Percentiles rank a stretch among this genome's conserved stretches.
Conservation (phyloP, 2,113 vertebrate genomes). For the Parotia lawesii region DNA sequence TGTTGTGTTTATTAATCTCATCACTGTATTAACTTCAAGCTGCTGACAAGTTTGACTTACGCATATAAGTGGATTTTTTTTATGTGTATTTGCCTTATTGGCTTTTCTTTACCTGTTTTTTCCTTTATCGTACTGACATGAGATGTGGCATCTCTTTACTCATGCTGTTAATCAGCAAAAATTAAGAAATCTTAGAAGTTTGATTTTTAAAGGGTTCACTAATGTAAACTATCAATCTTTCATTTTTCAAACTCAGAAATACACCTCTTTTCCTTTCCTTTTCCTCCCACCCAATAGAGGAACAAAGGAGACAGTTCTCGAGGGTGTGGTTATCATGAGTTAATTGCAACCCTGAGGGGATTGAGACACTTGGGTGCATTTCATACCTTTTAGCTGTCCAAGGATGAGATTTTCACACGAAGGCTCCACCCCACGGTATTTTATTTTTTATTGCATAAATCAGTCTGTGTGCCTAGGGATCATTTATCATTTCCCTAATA, state of each 20-base stretch:
- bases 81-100: neutral
- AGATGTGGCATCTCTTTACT: neutral
- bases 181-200: neutral
- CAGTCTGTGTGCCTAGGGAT: neutral
- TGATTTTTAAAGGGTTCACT: neutral
- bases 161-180: neutral
- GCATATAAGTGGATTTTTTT: neutral
- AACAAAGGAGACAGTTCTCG: neutral
- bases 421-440: neutral
- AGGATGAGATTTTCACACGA: constrained; percentile 17
- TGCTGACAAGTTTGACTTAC: neutral
- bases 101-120: neutral
- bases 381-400: constrained; percentile 30
- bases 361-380: constrained; percentile 26
- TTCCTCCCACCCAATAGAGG: neutral
- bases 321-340: constrained; percentile 36
- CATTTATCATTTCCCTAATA: constrained; percentile 45
- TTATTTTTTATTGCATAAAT: constrained; percentile 43
- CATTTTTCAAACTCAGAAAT: neutral
- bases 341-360: neutral
- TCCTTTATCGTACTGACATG: neutral
- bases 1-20: neutral
- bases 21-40: neutral
- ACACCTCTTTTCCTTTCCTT: neutral
- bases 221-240: neutral